Base-by-base conservation (phyloP, 2,113 vertebrate genomes). In the Scolopax mira region DNA sequence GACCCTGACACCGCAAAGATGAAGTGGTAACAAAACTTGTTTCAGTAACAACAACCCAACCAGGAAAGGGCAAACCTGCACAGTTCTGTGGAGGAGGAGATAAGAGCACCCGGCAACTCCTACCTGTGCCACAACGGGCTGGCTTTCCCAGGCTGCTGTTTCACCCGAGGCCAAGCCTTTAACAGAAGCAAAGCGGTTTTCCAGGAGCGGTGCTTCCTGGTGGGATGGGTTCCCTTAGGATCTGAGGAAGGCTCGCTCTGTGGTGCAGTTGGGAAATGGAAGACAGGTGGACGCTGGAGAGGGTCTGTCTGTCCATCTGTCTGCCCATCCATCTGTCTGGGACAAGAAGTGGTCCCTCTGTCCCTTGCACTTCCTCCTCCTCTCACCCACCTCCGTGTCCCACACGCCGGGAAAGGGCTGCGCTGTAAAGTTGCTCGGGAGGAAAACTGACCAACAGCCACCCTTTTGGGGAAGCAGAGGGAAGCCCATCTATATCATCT, bases 101-200 rank as follows among this genome's bases (percentile, higher is more conserved):
- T 15, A 3, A 11, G 28, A 65, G 27, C 3, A 1, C 35, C 27
- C 22, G 3, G 30, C 12, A 35, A 1, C 23, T 8, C 1, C 8
- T 5, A 18, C 25, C 11, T 18, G 33, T 8, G 49, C n/a, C 35
- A 7, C 48, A 8, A 12, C 27, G 55, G 48, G 35, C 21, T 9
- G 9, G 9, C 23, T 18, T 18, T 21, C 39, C 69, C 6, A 1
- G 9, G 4, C 37, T 12, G 25, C 19, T 22, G 1, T 7, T 31
- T 7, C 51, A 31, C 21, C 11, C 3, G 10, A 7, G 46, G 49
- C 25, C 8, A 7, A 39, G 18, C 54, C 24, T 12, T 11, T 9
- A 13, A 2, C 11, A 4, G 19, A 14, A 30, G 58, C 30, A 4
- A 49, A 35, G 42, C 52, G 9, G 17, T 11, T 48, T 10, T 13